These are phyloP conservation scores for Cosmia pyralina DNA, from an alignment of 2,888 invertebrate species.

Conservation along the genomic window DNA sequence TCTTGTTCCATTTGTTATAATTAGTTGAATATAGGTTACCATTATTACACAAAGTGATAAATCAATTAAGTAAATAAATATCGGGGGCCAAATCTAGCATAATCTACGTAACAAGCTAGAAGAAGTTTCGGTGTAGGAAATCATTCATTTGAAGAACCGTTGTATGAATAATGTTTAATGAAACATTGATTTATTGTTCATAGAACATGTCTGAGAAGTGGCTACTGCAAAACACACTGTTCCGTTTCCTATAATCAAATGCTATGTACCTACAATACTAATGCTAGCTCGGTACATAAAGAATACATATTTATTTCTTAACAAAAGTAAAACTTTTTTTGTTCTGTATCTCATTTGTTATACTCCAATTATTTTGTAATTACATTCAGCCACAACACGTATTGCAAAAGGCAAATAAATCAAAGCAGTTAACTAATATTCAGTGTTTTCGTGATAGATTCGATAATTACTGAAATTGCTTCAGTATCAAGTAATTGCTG, in stretches of 20 bases:
- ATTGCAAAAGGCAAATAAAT: constrained; percentile 51
- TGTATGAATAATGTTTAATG: too few species aligned
- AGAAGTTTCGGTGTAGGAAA: neutral
- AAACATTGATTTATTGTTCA: constrained; percentile 7
- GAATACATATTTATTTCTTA: constrained; percentile 27
- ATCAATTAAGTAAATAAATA: neutral
- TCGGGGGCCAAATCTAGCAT: neutral
- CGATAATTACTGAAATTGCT: constrained; percentile 29
- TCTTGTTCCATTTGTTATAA: neutral
- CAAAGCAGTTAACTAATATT: constrained; percentile 28
- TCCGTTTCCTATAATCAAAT: constrained; percentile 21
- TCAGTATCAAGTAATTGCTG: constrained; percentile 31
- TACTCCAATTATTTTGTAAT: constrained; percentile 56
- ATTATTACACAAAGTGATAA: neutral
- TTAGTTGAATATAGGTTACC: neutral
- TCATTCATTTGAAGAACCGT: neutral
- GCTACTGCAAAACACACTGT: constrained; percentile 11
- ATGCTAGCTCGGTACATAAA: constrained; percentile 19
- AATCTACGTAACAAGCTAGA: too few species aligned
- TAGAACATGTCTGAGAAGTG: constrained; percentile 12
- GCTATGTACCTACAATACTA: constrained; percentile 4
- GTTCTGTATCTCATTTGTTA: constrained; percentile 45
- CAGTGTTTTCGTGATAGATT: constrained; percentile 31
- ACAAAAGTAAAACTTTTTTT: constrained; percentile 52
- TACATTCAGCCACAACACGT: constrained; percentile 27